Conservation (phyloP, 2,113 vertebrate species). For the Symphodus melops region DNA sequence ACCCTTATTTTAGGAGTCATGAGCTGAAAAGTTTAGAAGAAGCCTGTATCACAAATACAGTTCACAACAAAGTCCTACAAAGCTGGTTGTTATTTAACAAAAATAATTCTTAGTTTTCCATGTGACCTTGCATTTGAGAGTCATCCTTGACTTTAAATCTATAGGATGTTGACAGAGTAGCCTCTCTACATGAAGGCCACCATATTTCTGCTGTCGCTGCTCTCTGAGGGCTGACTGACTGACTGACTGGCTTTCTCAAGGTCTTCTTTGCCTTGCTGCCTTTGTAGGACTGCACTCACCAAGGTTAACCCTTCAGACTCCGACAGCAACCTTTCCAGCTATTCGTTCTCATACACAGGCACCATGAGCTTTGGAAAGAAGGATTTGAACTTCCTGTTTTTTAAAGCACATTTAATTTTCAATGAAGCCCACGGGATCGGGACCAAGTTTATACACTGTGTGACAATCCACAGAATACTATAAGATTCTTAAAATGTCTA, state of each 20-base stretch:
- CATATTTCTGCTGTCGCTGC: conserved; percentile 6
- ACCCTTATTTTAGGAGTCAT: too few relatives aligned
- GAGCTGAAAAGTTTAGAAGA: too few relatives aligned
- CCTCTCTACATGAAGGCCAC: conserved; percentile 2
- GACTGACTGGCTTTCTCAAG: neutral
- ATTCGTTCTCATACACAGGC: neutral
- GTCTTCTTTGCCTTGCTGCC: neutral
- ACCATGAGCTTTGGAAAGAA: neutral
- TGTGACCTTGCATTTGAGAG: neutral
- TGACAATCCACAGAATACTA: too few relatives aligned
- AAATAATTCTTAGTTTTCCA: too few relatives aligned
- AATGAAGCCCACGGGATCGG: too few relatives aligned
- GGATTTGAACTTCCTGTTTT: neutral
- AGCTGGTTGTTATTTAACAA: too few relatives aligned
- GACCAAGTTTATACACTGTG: too few relatives aligned
- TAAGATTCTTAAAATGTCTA: too few relatives aligned
- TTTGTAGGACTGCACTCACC: neutral
- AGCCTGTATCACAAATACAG: too few relatives aligned
- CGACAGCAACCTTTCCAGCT: conserved; percentile 25
- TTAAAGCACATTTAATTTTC: too few relatives aligned
- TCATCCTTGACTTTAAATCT: neutral
- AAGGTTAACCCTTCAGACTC: conserved; percentile 21
- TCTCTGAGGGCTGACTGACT: neutral
- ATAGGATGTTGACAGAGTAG: neutral
- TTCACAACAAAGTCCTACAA: too few relatives aligned